Evolutionary conservation across 92 coral and sea anemone species (phyloP).

Genomic region (Phenganax marumi): DNA sequence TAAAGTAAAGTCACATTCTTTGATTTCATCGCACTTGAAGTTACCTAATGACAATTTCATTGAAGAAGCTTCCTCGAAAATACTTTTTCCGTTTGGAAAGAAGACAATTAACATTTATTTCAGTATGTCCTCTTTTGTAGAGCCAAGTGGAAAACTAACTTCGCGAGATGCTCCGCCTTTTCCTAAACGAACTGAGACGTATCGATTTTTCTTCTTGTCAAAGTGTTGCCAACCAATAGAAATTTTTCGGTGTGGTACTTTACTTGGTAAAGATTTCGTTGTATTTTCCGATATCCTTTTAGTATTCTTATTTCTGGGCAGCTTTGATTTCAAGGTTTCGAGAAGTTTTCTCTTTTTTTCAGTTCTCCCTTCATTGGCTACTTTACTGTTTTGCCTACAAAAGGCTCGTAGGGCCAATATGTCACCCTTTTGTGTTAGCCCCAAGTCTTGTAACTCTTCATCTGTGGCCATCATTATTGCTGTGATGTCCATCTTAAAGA

Average conservation of each 20-base stretch:
- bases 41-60: slow-evolving; percentile 2
- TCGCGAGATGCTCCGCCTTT: slow-evolving; percentile 60
- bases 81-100: slow-evolving; percentile 4
- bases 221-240: slow-evolving; percentile 54
- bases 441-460: background rate
- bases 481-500: background rate
- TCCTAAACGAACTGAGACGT: slow-evolving; percentile 40
- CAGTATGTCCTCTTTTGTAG: slow-evolving; percentile 4
- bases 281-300: background rate
- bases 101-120: slow-evolving; percentile 5
- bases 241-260: slow-evolving; percentile 38
- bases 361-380: background rate
- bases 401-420: slow-evolving; percentile 9
- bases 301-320: slow-evolving; percentile 1
- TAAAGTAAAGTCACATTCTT: background rate
- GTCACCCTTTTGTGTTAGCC: slow-evolving; percentile 4
- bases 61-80: background rate
- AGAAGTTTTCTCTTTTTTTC: slow-evolving; percentile 17
- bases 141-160: background rate
- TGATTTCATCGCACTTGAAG: slow-evolving; percentile 6
- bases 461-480: background rate
- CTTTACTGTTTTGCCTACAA: background rate
- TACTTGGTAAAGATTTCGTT: background rate
- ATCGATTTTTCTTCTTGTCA: slow-evolving; percentile 34
- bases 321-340: slow-evolving; percentile 1